These are phyloP conservation scores for Sturnus vulgaris DNA, from an alignment of 2,113 vertebrate genomes.

Conservation along the genomic window DNA sequence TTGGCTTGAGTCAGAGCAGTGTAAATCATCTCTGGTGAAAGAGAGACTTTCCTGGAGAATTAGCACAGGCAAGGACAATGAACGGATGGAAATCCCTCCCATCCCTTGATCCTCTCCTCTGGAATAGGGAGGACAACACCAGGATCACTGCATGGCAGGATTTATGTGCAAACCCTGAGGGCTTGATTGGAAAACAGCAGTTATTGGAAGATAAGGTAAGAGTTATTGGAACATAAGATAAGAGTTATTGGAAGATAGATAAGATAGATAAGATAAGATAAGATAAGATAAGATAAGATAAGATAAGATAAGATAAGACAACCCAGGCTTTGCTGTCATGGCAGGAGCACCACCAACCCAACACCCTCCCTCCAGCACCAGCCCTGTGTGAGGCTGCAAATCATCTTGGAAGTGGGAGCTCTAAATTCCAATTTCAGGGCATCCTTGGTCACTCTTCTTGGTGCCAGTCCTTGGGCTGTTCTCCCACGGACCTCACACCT, in stretches of 20 bases:
- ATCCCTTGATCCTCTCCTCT: neutral
- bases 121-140: neutral
- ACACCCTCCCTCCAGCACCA: neutral
- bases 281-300: too few relatives aligned
- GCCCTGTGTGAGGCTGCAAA: neutral
- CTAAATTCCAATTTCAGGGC: neutral
- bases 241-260: too few relatives aligned
- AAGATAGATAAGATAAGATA: neutral
- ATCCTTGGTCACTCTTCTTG: neutral
- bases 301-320: too few relatives aligned
- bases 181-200: neutral
- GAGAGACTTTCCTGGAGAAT: neutral
- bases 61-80: neutral
- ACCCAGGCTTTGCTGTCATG: neutral
- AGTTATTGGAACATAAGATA: too few relatives aligned
- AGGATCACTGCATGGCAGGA: neutral
- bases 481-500: rapidly evolving
- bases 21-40: neutral
- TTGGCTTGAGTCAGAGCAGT: neutral
- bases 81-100: neutral
- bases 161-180: neutral
- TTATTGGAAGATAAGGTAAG: neutral
- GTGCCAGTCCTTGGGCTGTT: neutral
- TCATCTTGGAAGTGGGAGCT: neutral
- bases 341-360: neutral